These are phyloP conservation scores for Megalops atlanticus DNA, from an alignment of 2,113 vertebrate genomes.

Conservation along the genomic window DNA sequence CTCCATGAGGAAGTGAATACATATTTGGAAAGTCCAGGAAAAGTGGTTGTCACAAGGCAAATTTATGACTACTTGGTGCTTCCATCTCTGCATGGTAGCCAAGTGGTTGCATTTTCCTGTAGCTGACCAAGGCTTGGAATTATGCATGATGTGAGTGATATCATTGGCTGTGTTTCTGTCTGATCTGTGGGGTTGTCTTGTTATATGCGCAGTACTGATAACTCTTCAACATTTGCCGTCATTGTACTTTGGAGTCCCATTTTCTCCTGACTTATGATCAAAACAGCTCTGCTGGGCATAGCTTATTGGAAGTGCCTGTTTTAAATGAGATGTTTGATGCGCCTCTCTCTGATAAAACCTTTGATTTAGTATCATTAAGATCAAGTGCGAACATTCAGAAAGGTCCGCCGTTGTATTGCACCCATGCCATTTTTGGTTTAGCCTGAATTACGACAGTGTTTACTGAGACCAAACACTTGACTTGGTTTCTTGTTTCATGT, in stretches of 20 bases:
- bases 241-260: not conserved
- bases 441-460: not conserved
- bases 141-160: not conserved
- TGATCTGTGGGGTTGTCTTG: not conserved
- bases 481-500: not conserved
- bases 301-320: not conserved
- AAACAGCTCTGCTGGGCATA: not conserved
- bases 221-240: not conserved
- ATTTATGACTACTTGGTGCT: not conserved
- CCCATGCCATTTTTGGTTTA: not conserved
- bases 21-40: too few relatives aligned
- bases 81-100: not conserved
- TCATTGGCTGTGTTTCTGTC: not conserved
- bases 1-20: too few relatives aligned
- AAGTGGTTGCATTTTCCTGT: not conserved
- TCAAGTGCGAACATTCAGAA: not conserved
- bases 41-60: too few relatives aligned
- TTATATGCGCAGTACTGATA: not conserved
- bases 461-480: not conserved
- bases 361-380: conserved; percentile 1
- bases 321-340: conserved; percentile 4
- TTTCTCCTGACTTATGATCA: not conserved
- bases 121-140: not conserved
- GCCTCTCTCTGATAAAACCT: not conserved
- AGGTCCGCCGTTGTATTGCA: not conserved